Conservation (phyloP, 2,888 invertebrate genomes). For the Andricus quercusramuli region DNA sequence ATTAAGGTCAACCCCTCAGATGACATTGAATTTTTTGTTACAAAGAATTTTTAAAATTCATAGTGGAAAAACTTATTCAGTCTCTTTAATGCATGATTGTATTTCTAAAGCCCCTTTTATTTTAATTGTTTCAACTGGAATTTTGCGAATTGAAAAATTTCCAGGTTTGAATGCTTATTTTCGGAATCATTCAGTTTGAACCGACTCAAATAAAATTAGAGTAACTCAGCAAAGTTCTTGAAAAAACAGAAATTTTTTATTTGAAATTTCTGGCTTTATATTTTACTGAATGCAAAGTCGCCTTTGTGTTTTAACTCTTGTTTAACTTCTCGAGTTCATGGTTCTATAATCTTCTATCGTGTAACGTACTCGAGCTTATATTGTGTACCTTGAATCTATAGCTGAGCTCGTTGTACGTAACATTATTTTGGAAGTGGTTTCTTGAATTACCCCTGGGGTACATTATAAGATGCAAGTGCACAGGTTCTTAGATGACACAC, state of each 20-base stretch:
- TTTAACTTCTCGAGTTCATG: neutral
- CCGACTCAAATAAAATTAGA: neutral
- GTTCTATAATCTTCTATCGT: slow-evolving; percentile 4
- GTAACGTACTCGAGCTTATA: neutral
- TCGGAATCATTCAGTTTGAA: too few species aligned
- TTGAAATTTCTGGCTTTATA: neutral
- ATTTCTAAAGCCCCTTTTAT: too few species aligned
- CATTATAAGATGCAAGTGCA: slow-evolving; percentile 47
- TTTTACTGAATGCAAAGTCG: neutral
- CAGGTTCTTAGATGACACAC: slow-evolving; percentile 5
- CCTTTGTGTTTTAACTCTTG: neutral
- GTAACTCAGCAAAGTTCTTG: neutral
- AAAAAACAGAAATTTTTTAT: neutral
- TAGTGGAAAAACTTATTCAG: too few species aligned
- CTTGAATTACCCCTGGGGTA: slow-evolving; percentile 64
- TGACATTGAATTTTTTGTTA: too few species aligned
- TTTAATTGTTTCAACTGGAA: too few species aligned
- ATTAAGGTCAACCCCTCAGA: neutral
- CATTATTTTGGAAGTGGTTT: slow-evolving; percentile 64
- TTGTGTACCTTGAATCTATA: slow-evolving; percentile 65
- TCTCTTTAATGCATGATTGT: too few species aligned
- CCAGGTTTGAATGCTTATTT: too few species aligned
- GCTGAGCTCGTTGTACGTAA: slow-evolving; percentile 61
- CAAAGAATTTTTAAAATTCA: accelerated
- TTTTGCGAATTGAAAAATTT: too few species aligned